A percentile compares a stretch with the other conserved stretches of the same genome.
Evolutionary conservation across 2,797 vertebrate species (phyloP).

Genomic region (Darevskia nairensis): DNA sequence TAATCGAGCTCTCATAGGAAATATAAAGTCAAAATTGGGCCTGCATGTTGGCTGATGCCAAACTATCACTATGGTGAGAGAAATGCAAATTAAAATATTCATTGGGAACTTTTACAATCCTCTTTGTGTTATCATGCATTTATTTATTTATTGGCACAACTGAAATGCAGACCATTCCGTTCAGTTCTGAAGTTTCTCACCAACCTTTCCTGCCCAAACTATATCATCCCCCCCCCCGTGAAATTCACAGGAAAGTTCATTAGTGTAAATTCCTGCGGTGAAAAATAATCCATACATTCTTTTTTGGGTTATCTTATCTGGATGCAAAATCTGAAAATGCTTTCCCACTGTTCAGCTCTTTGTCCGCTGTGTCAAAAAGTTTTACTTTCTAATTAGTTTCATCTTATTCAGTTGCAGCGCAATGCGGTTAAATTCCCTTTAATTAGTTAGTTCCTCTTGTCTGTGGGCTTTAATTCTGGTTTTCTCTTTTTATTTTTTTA

Average conservation of each 20-base stretch:
- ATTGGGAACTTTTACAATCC: not conserved
- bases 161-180: not conserved
- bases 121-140: not conserved
- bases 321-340: not conserved
- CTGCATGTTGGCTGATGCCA: not conserved
- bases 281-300: not conserved
- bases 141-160: not conserved
- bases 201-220: not conserved
- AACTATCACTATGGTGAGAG: not conserved
- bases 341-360: not conserved
- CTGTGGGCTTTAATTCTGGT: not conserved
- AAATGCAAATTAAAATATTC: conserved; percentile 11
- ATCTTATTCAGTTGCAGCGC: not conserved
- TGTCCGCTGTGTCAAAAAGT: not conserved
- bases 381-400: not conserved
- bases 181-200: not conserved
- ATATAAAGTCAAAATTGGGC: not conserved
- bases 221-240: not conserved
- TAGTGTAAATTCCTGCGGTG: not conserved
- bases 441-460: not conserved
- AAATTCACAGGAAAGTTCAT: not conserved
- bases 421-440: not conserved
- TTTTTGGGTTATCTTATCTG: not conserved
- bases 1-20: not conserved
- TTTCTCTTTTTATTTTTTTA: not conserved